Evolutionary conservation across 2,113 vertebrate genomes (phyloP), one percentile per base, ranked within the genome.

Genomic region (Pachyramphus minor): DNA sequence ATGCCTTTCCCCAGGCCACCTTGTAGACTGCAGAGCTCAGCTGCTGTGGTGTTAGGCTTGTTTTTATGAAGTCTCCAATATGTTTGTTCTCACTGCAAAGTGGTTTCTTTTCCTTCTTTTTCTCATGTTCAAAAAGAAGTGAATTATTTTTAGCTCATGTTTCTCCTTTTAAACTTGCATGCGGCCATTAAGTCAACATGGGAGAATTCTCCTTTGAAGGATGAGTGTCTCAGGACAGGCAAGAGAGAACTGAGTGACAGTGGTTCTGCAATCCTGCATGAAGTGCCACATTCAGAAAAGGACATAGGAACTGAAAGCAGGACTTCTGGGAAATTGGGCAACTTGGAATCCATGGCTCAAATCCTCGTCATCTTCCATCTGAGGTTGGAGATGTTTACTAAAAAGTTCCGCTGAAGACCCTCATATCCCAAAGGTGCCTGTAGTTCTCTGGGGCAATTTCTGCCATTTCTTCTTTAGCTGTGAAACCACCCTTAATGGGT

Each of bases 11-110:
- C 35, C 47, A 59, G 47, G 64, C 64, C 69, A 59, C 86, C 73
- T 95, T 5, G 0, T 76, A 93, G 84, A 89, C 86, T 97, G 95
- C 96, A 84, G 35, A 97, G 83, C 80, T 97, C 95, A 97, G 96
- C 96, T 93, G 42, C 64, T 93, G 89, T 68, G 95, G 94, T 50
- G 42, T 33, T 69, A 14, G 24, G 47, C 39, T 80, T 90, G 76
- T 49, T 89, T 89, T 86, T 81, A 44, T 81, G 30, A 92, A 77
- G 75, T 69, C 60, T 80, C 39, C 14, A 71, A 31, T 33, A n/a
- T 71, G 64, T 86, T 95, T 93, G 63, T 33, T 90, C 22, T 90
- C 42, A 55, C 39, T 75, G 31, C 37, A 78, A 82, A 84, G 56
- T 45, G 39, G 66, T 60, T 92, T 84, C 18, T 90, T 81, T 87